Evolutionary conservation across 1,140 invertebrate species (phyloP).

Genomic region (Bombus polaris): DNA sequence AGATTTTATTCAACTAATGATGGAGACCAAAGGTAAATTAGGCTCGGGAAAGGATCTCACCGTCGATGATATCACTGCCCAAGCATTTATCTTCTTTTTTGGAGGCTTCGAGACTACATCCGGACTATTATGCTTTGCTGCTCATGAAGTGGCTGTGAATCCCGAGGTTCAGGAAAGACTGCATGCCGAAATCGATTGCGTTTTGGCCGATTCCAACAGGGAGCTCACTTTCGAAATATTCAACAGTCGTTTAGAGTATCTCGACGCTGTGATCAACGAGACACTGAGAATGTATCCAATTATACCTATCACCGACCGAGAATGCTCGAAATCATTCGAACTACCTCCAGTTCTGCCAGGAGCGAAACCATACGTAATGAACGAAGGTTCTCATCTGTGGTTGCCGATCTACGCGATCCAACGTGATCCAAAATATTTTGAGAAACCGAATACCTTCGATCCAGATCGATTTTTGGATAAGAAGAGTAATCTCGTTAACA

Average conservation of each 20-base stretch:
- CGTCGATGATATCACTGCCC: slow-evolving; percentile 83
- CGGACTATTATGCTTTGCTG: slow-evolving; percentile 79
- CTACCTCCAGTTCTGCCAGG: slow-evolving; percentile 63
- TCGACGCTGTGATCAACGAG: slow-evolving; percentile 84
- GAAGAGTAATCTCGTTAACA: slow-evolving; percentile 52
- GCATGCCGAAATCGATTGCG: slow-evolving; percentile 83
- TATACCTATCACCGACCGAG: slow-evolving; percentile 80
- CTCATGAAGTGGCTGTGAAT: slow-evolving; percentile 83
- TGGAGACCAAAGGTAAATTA: slow-evolving; percentile 73
- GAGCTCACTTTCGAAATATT: slow-evolving; percentile 78
- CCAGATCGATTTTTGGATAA: slow-evolving; percentile 83
- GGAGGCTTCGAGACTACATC: slow-evolving; percentile 85
- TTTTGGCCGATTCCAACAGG: slow-evolving; percentile 73
- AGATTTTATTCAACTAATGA: slow-evolving; percentile 74
- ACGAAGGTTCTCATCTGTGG: slow-evolving; percentile 76
- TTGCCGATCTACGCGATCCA: slow-evolving; percentile 85
- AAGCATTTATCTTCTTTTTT: slow-evolving; percentile 82
- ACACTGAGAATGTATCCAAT: slow-evolving; percentile 85
- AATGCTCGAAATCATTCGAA: slow-evolving; percentile 83
- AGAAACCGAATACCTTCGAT: slow-evolving; percentile 85
- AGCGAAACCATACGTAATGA: slow-evolving; percentile 61
- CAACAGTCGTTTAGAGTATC: slow-evolving; percentile 77
- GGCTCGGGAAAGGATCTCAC: slow-evolving; percentile 52
- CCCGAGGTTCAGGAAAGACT: slow-evolving; percentile 84
- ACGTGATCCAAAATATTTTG: slow-evolving; percentile 84